Conservation (phyloP, 2,113 vertebrate genomes). For the Hystrix cristata region DNA sequence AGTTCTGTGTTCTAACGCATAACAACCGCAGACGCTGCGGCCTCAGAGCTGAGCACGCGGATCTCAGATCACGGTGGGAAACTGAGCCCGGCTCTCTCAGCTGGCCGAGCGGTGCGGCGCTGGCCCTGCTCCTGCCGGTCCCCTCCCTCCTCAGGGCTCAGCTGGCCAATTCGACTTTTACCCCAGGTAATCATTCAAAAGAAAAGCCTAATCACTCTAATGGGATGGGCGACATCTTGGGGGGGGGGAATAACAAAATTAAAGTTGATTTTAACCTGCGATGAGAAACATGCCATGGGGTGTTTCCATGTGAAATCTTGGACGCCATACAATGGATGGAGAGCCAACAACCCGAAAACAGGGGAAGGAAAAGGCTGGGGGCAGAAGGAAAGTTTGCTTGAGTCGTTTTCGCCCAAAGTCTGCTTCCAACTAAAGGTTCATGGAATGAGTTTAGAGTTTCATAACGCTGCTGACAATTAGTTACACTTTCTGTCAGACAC, state of each 20-base stretch:
- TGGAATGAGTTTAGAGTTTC: slow-evolving; percentile 80
- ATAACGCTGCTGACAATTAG: slow-evolving; percentile 73
- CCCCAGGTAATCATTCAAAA: slow-evolving; percentile 89
- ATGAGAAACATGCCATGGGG: slow-evolving; percentile 86
- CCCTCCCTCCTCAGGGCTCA: slow-evolving; percentile 77
- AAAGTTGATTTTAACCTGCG: slow-evolving; percentile 81
- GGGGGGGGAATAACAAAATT: slow-evolving; percentile 78
- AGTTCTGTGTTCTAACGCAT: slow-evolving; percentile 75
- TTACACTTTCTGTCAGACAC: slow-evolving; percentile 47
- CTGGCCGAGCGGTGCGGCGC: slow-evolving; percentile 47
- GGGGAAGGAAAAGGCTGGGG: neutral
- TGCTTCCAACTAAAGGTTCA: slow-evolving; percentile 76
- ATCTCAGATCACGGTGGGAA: slow-evolving; percentile 80
- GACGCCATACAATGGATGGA: slow-evolving; percentile 79
- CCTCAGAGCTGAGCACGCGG: slow-evolving; percentile 58
- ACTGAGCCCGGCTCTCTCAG: slow-evolving; percentile 60
- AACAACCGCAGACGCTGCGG: slow-evolving; percentile 75
- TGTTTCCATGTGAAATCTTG: slow-evolving; percentile 87
- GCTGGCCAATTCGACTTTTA: slow-evolving; percentile 82
- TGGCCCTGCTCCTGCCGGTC: slow-evolving; percentile 78
- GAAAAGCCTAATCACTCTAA: slow-evolving; percentile 85
- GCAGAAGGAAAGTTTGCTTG: slow-evolving; percentile 55
- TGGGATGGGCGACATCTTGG: slow-evolving; percentile 83
- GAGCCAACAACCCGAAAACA: slow-evolving; percentile 55
- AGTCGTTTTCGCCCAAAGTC: slow-evolving; percentile 74